Percentiles rank a stretch among this genome's conserved stretches.
Conservation (phyloP, 2,113 vertebrate genomes). For the Axis porcinus region DNA sequence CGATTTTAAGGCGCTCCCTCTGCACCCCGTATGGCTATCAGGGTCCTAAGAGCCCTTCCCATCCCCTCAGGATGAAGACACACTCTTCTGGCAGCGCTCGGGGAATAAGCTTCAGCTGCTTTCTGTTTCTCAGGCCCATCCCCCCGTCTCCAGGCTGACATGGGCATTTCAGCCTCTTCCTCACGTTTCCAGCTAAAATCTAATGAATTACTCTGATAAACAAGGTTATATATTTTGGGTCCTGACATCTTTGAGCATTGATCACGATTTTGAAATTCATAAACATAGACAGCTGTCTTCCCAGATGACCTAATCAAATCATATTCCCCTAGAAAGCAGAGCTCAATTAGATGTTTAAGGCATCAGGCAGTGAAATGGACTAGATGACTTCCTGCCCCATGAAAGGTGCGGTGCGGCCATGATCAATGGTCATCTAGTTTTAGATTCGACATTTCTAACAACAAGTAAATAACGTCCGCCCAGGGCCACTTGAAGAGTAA, state of each 20-base stretch:
- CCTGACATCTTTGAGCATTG: slow-evolving; percentile 27
- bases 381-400: slow-evolving; percentile 2
- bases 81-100: background rate
- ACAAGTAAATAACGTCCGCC: background rate
- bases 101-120: background rate
- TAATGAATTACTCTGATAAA: slow-evolving; percentile 53
- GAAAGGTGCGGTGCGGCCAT: background rate
- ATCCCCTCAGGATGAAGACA: background rate
- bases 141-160: background rate
- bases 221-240: slow-evolving; percentile 46
- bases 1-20: background rate
- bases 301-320: slow-evolving; percentile 54
- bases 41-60: background rate
- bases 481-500: background rate
- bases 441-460: background rate
- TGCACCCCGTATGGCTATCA: background rate
- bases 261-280: slow-evolving; percentile 57
- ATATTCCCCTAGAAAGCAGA: slow-evolving; percentile 58
- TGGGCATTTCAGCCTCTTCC: background rate
- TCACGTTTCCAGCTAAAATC: slow-evolving; percentile 42
- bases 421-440: background rate
- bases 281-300: slow-evolving; percentile 56
- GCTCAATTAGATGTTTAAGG: slow-evolving; percentile 33
- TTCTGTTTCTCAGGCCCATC: background rate
- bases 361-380: background rate